Evolutionary conservation across 1,140 invertebrate genomes (phyloP), one percentile per base, ranked within the genome.

Genomic region (Triops longicaudatus): DNA sequence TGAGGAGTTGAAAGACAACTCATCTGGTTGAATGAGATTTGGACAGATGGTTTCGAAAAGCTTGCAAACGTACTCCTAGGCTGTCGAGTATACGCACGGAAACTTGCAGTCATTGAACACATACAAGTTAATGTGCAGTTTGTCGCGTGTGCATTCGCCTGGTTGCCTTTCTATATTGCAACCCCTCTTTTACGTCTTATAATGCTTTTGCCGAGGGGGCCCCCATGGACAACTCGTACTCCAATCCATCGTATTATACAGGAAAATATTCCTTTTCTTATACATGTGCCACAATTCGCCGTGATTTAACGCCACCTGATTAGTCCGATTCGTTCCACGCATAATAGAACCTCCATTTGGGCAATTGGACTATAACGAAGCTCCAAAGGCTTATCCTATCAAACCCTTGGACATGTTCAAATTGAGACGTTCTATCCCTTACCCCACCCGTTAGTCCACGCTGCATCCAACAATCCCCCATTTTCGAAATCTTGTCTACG

Each of bases 61-160:
- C 50, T 63, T 63, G 50, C 50, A 63, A 63, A 63, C 50, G 50
- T 63, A 63, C 50, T 63, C 22, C 50, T 22, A 14, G 17, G 10
- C 22, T 22, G 50, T 22, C 5, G 6, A 63, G 31, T 37, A 2
- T 37, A 63, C 50, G 50, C 50, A 63, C 22, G 50, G 22, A 63
- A 37, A 2, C 22, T n/a, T 63, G 50, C 50, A 63, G 50, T 63
- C 50, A 63, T 63, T 63, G 50, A 63, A 63, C 50, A 63, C 50
- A 63, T 63, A 63, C 50, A 63, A 63, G 50, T 63, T 63, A 63
- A 63, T 63, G 50, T 63, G 50, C 50, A 63, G 50, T 63, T 63
- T 63, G 50, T 63, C 50, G 50, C 50, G 50, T 63, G 50, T 63
- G 50, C 50, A 63, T 63, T 63, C 50, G 50, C 50, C 50, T 63